phyloP scores from a whole-genome alignment of 2,797 vertebrate genomes.

The Sandelia bainsii region DNA sequence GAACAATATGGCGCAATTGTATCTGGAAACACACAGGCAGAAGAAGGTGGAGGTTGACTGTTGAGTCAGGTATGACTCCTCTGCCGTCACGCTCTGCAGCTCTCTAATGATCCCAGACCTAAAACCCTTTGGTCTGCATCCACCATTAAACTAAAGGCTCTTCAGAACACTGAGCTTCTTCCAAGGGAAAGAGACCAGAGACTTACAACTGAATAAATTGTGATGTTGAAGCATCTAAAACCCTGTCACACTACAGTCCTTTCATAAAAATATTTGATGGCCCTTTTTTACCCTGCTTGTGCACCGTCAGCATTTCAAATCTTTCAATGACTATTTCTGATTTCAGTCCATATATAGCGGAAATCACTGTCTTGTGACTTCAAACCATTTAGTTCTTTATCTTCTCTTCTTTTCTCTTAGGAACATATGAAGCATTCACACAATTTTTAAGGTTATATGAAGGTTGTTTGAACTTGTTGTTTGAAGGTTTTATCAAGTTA shows the following conservation, averaged over 20 bases:
- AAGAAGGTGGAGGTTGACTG: slow-evolving; percentile 23
- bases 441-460: neutral
- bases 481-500: neutral
- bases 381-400: neutral
- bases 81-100: slow-evolving; percentile 35
- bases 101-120: slow-evolving; percentile 35
- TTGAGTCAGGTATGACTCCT: slow-evolving; percentile 37
- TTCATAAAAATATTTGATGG: slow-evolving; percentile 4
- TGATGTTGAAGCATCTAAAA: slow-evolving; percentile 17
- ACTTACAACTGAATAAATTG: slow-evolving; percentile 36
- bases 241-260: slow-evolving; percentile 4
- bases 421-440: neutral
- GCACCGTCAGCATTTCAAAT: too few species aligned
- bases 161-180: slow-evolving; percentile 20
- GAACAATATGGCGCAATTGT: neutral
- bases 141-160: slow-evolving; percentile 19
- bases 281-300: neutral
- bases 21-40: neutral
- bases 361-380: neutral
- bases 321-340: too few species aligned
- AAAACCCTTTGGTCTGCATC: slow-evolving; percentile 18
- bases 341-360: too few species aligned
- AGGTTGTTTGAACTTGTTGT: too few species aligned
- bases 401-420: neutral
- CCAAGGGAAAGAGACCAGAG: slow-evolving; percentile 20